Percentiles rank a stretch among this genome's conserved stretches.
These are phyloP conservation scores for Nomada hirtipes DNA, from an alignment of 2,888 invertebrate genomes.

Conservation along the genomic window DNA sequence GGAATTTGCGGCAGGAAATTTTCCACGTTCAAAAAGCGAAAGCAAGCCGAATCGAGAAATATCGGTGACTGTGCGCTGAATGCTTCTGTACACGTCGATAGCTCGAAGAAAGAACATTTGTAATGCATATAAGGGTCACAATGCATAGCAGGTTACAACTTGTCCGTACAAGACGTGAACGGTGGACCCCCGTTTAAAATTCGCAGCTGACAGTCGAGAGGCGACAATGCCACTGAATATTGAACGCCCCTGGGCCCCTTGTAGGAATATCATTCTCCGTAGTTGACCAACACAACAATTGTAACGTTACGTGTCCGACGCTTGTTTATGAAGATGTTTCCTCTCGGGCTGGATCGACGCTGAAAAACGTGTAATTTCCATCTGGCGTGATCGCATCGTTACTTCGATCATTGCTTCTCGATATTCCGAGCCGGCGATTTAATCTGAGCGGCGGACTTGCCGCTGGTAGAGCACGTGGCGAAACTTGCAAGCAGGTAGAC, in stretches of 20 bases:
- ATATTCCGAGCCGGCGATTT: not conserved
- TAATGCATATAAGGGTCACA: constrained; percentile 35
- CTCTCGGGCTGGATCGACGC: not conserved
- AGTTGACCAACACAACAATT: constrained; percentile 42
- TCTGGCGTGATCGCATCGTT: not conserved
- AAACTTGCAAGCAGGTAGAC: not conserved
- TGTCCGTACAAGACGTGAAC: constrained; percentile 36
- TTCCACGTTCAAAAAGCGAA: too few relatives aligned
- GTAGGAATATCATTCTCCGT: constrained; percentile 27
- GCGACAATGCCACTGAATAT: constrained; percentile 53
- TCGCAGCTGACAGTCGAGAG: constrained; percentile 39
- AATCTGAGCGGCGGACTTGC: not conserved
- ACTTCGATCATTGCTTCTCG: not conserved
- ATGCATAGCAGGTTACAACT: constrained; percentile 46
- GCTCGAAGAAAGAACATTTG: constrained; percentile 21
- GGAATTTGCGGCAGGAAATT: too few relatives aligned
- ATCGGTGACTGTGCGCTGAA: too few relatives aligned
- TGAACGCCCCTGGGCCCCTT: constrained; percentile 27
- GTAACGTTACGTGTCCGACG: constrained; percentile 1
- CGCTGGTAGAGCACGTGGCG: not conserved
- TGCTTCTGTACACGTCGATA: not conserved
- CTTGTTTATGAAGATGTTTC: constrained; percentile 20
- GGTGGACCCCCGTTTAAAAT: constrained; percentile 32
- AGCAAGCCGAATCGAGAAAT: too few relatives aligned
- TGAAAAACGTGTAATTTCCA: constrained; percentile 8